A percentile compares a stretch with the other conserved stretches of the same genome.
These are phyloP conservation scores for Sebastes glaucus DNA, from an alignment of 2,797 vertebrate species.

Conservation along the genomic window DNA sequence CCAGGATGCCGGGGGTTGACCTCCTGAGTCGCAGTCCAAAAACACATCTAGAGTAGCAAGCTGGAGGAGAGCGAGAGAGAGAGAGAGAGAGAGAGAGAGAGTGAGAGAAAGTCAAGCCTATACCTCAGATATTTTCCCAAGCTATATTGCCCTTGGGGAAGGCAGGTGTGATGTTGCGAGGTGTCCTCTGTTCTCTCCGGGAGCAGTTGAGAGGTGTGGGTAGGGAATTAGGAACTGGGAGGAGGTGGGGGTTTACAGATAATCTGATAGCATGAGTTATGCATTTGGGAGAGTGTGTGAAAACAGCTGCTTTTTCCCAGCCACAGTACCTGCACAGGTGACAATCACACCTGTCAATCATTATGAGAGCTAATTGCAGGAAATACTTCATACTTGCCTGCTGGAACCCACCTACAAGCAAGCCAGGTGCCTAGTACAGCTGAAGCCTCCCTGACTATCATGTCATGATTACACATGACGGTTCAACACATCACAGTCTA, in stretches of 20 bases:
- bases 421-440: neutral
- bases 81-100: neutral
- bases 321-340: constrained; percentile 42
- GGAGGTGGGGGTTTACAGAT: constrained; percentile 37
- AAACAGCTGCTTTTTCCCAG: constrained; percentile 52
- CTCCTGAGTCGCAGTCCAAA: constrained; percentile 42
- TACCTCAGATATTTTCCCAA: constrained; percentile 70
- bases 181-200: constrained; percentile 61
- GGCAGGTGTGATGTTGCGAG: constrained; percentile 79
- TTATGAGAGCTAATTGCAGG: constrained; percentile 14
- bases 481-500: neutral
- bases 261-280: constrained; percentile 72
- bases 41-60: constrained; percentile 12
- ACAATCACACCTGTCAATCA: constrained; percentile 59
- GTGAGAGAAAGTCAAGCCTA: constrained; percentile 54
- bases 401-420: neutral
- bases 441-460: neutral
- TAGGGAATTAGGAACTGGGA: constrained; percentile 45
- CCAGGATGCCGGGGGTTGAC: constrained; percentile 36
- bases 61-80: neutral
- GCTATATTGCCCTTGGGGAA: constrained; percentile 68
- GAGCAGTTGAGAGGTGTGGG: constrained; percentile 55
- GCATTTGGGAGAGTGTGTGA: constrained; percentile 45
- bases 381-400: neutral
- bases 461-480: neutral